Percentiles rank a stretch among this genome's conserved stretches.
Evolutionary conservation across 1,140 invertebrate species (phyloP).

Genomic region (Drosophila carrolli): DNA sequence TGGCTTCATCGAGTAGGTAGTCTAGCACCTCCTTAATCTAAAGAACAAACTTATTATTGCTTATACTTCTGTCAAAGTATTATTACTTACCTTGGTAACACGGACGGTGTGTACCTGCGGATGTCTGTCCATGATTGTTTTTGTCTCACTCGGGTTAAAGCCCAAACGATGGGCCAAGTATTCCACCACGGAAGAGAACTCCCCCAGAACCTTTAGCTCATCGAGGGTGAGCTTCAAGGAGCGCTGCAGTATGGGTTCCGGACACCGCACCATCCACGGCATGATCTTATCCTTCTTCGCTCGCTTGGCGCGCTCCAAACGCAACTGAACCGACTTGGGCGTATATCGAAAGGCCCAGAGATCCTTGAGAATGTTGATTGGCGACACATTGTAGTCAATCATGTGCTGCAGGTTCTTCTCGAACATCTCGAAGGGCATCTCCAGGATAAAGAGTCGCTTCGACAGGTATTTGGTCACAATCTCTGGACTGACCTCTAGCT

Average conservation of each 20-base stretch:
- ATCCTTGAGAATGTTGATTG: slow-evolving; percentile 85
- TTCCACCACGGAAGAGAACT: slow-evolving; percentile 81
- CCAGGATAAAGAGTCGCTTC: slow-evolving; percentile 78
- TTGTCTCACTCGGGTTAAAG: slow-evolving; percentile 79
- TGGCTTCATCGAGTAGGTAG: slow-evolving; percentile 84
- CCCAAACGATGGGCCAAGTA: slow-evolving; percentile 85
- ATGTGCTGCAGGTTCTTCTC: slow-evolving; percentile 75
- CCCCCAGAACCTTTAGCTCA: slow-evolving; percentile 84
- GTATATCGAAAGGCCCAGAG: slow-evolving; percentile 86
- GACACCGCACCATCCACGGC: slow-evolving; percentile 86
- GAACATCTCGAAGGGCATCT: slow-evolving; percentile 82
- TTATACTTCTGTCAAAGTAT: no score
- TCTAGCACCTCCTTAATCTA: slow-evolving; percentile 85
- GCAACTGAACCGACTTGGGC: slow-evolving; percentile 72
- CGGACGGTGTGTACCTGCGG: slow-evolving; percentile 85
- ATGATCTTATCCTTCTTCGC: slow-evolving; percentile 85
- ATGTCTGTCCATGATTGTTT: slow-evolving; percentile 84
- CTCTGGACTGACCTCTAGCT: slow-evolving; percentile 57
- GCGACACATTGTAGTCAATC: slow-evolving; percentile 83
- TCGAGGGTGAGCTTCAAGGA: slow-evolving; percentile 84
- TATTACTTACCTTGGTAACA: slow-evolving; percentile 83
- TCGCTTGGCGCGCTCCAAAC: slow-evolving; percentile 82
- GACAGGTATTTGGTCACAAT: slow-evolving; percentile 75
- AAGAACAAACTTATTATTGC: neutral
- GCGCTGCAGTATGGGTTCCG: slow-evolving; percentile 84